A percentile compares a stretch with the other conserved stretches of the same genome.
These are phyloP conservation scores for Acrobasis repandana DNA, from an alignment of 2,888 invertebrate species.

Conservation along the genomic window DNA sequence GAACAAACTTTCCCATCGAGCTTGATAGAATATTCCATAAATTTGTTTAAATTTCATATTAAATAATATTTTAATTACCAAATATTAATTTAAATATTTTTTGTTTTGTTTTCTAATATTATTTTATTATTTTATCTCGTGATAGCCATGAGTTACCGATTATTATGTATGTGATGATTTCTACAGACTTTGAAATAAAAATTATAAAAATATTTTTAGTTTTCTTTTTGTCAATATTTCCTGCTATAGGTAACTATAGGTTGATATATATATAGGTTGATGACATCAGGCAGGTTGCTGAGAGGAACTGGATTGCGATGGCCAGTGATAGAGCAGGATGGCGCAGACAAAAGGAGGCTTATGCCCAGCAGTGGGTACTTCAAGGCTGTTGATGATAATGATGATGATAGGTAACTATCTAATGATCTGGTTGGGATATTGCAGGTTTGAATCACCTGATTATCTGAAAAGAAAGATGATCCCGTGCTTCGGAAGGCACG, in stretches of 20 bases:
- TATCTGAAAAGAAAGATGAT: no score
- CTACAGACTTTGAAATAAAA: slow-evolving; percentile 40
- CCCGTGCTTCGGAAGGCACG: no score
- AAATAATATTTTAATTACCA: slow-evolving; percentile 23
- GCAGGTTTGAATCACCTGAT: no score
- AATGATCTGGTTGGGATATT: no score
- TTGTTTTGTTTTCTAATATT: slow-evolving; percentile 34
- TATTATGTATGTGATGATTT: slow-evolving; percentile 32
- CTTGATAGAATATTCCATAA: slow-evolving; percentile 45
- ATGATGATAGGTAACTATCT: no score
- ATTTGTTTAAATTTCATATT: slow-evolving; percentile 6
- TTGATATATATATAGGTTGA: no score
- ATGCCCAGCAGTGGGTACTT: no score
- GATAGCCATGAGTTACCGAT: slow-evolving; percentile 56
- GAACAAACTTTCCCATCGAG: slow-evolving; percentile 54
- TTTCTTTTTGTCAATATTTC: slow-evolving; percentile 26
- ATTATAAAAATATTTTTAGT: slow-evolving; percentile 30
- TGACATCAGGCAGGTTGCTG: no score
- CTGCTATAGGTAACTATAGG: neutral
- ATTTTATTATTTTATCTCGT: slow-evolving; percentile 40
- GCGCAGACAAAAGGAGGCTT: no score
- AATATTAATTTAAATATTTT: slow-evolving; percentile 40
- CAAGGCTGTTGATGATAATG: no score
- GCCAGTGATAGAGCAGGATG: no score
- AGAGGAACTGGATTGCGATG: no score